A percentile compares a stretch with the other conserved stretches of the same genome.
These are phyloP conservation scores for Myotis pilosus DNA, from an alignment of 2,797 vertebrate species.

Conservation along the genomic window DNA sequence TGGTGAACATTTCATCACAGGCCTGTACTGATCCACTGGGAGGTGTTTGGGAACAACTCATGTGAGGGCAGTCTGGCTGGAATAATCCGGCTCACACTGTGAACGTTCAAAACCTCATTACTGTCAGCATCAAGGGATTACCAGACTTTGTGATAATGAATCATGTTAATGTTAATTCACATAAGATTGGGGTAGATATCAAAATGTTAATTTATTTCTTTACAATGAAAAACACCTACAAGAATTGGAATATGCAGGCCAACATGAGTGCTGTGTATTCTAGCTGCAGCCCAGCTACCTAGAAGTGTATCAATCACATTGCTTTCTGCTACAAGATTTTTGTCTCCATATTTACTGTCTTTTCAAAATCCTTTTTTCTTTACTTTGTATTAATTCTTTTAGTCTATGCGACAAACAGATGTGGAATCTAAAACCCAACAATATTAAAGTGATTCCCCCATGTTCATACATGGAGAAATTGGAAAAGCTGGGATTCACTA, in stretches of 20 bases:
- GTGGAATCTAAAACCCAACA: neutral
- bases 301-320: neutral
- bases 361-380: slow-evolving; percentile 6
- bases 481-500: neutral
- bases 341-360: neutral
- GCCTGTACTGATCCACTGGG: neutral
- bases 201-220: slow-evolving; percentile 9
- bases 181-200: neutral
- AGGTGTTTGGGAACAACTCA: neutral
- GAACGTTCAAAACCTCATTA: neutral
- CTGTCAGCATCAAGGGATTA: neutral
- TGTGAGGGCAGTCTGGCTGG: neutral
- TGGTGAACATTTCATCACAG: neutral
- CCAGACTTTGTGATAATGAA: neutral
- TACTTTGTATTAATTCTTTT: slow-evolving; percentile 13
- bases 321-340: neutral
- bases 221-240: neutral
- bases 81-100: neutral
- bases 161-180: neutral
- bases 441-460: neutral
- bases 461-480: neutral
- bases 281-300: neutral
- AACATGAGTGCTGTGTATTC: neutral
- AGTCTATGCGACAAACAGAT: neutral
- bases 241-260: neutral